These are phyloP conservation scores for Alethe castanea DNA, from an alignment of 2,113 vertebrate genomes.

Conservation along the genomic window DNA sequence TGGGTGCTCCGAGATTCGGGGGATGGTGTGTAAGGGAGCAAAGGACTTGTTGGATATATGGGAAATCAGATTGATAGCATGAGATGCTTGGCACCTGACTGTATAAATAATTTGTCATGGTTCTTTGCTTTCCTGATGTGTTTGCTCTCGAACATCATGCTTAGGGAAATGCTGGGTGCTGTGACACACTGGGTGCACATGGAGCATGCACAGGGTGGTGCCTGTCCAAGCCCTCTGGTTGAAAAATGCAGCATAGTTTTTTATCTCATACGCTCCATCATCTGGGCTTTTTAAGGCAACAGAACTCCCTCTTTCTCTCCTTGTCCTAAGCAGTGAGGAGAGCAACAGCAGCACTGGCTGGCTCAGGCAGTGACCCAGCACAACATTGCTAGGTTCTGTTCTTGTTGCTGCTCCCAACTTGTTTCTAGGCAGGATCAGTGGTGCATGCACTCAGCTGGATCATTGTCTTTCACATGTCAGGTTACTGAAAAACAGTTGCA, in stretches of 20 bases:
- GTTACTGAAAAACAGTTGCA: background rate
- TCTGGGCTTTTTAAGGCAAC: background rate
- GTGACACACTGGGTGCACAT: accelerated
- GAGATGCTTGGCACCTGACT: accelerated
- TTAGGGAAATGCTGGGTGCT: background rate
- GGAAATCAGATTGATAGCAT: background rate
- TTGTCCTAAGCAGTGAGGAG: background rate
- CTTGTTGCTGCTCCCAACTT: background rate
- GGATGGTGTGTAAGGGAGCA: background rate
- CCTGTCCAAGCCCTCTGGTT: background rate
- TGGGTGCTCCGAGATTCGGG: background rate
- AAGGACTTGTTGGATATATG: background rate
- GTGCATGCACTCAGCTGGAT: no score
- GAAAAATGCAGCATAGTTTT: background rate
- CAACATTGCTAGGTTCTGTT: background rate
- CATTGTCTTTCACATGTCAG: background rate
- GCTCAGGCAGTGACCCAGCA: no score
- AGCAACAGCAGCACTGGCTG: background rate
- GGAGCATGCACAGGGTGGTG: accelerated
- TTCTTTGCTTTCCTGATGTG: background rate
- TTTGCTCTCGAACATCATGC: background rate
- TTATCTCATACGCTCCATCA: accelerated
- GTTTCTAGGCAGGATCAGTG: accelerated
- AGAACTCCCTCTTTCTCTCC: background rate
- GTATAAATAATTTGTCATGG: background rate